Base-by-base conservation (phyloP, 2,888 invertebrate species). In the Diabrotica balteata region DNA sequence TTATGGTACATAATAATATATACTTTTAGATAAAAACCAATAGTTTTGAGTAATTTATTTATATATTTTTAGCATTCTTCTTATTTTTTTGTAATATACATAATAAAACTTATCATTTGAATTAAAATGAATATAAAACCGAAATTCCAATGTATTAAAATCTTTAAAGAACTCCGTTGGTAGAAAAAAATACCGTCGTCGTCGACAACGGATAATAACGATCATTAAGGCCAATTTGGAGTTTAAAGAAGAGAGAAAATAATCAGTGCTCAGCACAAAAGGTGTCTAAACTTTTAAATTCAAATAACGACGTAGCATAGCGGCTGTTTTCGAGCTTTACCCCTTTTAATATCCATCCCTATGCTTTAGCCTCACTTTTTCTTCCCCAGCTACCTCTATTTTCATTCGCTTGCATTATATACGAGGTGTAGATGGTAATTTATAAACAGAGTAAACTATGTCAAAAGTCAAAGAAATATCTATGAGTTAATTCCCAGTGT, bases 171-270 rank as follows among this genome's bases (percentile, higher is more conserved):
- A 32, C 32, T 32, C 32, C 32, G 32, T 32, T 32, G 32, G 32
- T 32, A 32, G 32, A 43, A 53, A 53, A 32, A 22, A 11, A 51
- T n/a, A 42, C 2, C 49, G 49, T 11, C 49, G 49, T 49, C 49
- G n/a, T 52, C 52, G 17, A 42, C 32, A 10, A 7, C 32, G 49
- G 61, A 67, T 70, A 67, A 70, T 70, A 63, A 64, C 67, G 49
- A 57, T 67, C 61, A 70, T 70, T 64, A 70, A 66, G 69, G 50
- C 64, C 69, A 69, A 73, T 73, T 71, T 59, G 62, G 54, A 46
- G 65, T 68, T 43, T 58, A 58, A 67, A 66, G 66, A 67, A 65
- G 63, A 61, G 62, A 49, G 65, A 59, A 66, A 69, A 69, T 69
- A 66, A 61, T 69, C 68, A 59, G 59, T 22, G 68, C 50, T 58